A percentile compares a stretch with the other conserved stretches of the same genome.
Evolutionary conservation across 2,888 invertebrate genomes (phyloP).

Genomic region (Pandemis heparana): DNA sequence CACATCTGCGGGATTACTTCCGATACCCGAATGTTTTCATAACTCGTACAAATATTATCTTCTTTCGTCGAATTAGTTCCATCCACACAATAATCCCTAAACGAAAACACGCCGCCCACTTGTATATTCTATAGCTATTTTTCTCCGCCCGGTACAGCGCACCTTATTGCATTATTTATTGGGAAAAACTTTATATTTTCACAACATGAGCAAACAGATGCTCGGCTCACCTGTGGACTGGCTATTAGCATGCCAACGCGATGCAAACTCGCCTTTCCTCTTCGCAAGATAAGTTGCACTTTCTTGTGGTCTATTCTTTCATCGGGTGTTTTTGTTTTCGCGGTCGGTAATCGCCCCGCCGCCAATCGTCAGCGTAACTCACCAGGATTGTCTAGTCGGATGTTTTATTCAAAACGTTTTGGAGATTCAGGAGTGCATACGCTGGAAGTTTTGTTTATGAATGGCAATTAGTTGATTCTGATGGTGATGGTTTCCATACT

Average conservation of each 20-base stretch:
- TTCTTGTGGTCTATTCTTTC: constrained; percentile 42
- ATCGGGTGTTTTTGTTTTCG: constrained; percentile 67
- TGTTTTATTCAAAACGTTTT: constrained; percentile 70
- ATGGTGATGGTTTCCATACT: neutral
- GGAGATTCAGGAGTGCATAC: constrained; percentile 43
- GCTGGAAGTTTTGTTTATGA: constrained; percentile 58
- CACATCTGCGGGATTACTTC: constrained; percentile 60
- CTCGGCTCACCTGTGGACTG: constrained; percentile 74
- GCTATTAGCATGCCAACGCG: constrained; percentile 59
- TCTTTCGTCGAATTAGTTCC: constrained; percentile 59
- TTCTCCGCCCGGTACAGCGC: constrained; percentile 36
- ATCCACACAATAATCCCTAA: constrained; percentile 59
- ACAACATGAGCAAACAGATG: constrained; percentile 77
- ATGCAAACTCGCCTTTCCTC: constrained; percentile 59
- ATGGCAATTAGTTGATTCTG: constrained; percentile 57
- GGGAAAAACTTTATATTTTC: constrained; percentile 81
- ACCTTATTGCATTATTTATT: constrained; percentile 80
- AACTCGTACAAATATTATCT: constrained; percentile 60
- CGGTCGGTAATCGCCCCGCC: constrained; percentile 63
- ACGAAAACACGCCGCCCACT: constrained; percentile 53
- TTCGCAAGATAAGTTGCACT: constrained; percentile 51
- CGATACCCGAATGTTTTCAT: constrained; percentile 58
- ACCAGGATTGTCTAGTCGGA: constrained; percentile 64
- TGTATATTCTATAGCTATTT: constrained; percentile 44
- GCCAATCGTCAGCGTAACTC: constrained; percentile 61